These are phyloP conservation scores for Biston betularia DNA, from an alignment of 2,888 invertebrate species.

Conservation along the genomic window DNA sequence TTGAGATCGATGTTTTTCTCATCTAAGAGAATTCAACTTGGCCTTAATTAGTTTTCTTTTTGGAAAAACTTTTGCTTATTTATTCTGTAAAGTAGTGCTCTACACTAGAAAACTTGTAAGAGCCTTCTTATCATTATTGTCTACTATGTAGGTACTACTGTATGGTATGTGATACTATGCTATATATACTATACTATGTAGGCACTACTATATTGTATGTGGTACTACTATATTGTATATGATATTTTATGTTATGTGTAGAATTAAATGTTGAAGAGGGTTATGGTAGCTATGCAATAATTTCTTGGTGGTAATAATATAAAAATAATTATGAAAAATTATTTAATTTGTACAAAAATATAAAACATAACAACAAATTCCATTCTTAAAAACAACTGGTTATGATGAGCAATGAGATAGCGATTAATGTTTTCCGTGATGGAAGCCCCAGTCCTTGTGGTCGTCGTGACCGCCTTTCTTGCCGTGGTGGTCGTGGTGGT, in stretches of 20 bases:
- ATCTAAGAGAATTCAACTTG: too few species aligned
- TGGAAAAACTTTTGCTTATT: too few species aligned
- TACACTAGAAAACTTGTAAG: too few species aligned
- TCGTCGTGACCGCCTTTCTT: conserved; percentile 92
- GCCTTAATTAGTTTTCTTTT: too few species aligned
- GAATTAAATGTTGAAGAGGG: neutral
- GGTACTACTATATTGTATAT: neutral
- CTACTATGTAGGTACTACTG: too few species aligned
- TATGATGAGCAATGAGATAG: conserved; percentile 40
- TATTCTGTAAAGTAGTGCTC: too few species aligned
- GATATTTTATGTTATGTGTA: neutral
- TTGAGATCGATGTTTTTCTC: too few species aligned
- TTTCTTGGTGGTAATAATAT: conserved; percentile 9
- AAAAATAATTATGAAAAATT: conserved; percentile 44
- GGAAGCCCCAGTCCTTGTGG: conserved; percentile 90
- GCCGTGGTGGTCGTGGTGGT: conserved; percentile 90
- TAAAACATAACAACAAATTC: conserved; percentile 66
- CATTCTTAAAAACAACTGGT: conserved; percentile 65
- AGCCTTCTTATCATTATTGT: too few species aligned
- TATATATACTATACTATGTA: too few species aligned
- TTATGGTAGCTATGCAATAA: neutral
- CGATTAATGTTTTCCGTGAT: conserved; percentile 81
- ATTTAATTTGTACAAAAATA: conserved; percentile 72
- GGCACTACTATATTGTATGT: neutral
- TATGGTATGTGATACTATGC: too few species aligned